These are phyloP conservation scores for Picus viridis DNA, from an alignment of 2,797 vertebrate species.

Conservation along the genomic window DNA sequence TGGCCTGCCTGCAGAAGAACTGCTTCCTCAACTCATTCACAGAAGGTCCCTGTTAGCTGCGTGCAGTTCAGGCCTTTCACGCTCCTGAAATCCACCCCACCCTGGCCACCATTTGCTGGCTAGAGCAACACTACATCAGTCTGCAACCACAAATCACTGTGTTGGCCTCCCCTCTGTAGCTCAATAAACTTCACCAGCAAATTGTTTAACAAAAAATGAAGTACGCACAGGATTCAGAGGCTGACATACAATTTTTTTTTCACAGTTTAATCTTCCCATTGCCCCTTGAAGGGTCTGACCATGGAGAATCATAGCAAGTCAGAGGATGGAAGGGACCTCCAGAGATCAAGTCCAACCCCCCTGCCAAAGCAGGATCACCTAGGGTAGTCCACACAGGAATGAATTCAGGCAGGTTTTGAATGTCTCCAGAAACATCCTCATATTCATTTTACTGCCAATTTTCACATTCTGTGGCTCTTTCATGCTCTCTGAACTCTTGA, in stretches of 20 bases:
- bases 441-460: background rate
- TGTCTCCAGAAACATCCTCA: background rate
- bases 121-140: conserved; percentile 11
- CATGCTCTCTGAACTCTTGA: conserved; percentile 7
- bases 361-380: too few relatives aligned
- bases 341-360: too few relatives aligned
- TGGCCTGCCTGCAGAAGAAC: background rate
- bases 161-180: conserved; percentile 22
- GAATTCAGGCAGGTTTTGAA: too few relatives aligned
- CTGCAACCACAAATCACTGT: conserved; percentile 27
- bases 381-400: too few relatives aligned
- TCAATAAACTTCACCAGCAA: conserved; percentile 16
- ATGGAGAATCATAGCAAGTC: background rate
- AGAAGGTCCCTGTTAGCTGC: background rate
- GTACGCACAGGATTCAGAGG: conserved; percentile 16
- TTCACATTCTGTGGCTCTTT: background rate
- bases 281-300: conserved; percentile 33
- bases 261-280: background rate
- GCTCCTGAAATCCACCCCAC: background rate
- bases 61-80: background rate
- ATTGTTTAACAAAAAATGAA: background rate
- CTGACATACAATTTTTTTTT: background rate
- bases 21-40: background rate
- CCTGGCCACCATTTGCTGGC: background rate
- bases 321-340: too few relatives aligned